A percentile compares a stretch with the other conserved stretches of the same genome.
These are phyloP conservation scores for Drosophila saltans DNA, from an alignment of 1,140 invertebrate genomes.

Conservation along the genomic window DNA sequence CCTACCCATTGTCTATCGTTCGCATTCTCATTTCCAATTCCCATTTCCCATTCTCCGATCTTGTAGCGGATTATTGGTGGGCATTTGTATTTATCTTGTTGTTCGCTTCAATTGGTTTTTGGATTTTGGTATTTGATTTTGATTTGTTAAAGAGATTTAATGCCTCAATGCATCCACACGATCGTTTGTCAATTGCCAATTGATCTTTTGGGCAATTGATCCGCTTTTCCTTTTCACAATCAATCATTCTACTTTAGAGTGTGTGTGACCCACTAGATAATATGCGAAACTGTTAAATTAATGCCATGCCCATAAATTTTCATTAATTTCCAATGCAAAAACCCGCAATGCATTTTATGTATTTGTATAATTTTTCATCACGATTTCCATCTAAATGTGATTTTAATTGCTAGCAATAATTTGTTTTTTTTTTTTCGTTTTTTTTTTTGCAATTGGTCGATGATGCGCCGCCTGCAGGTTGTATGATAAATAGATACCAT, in stretches of 20 bases:
- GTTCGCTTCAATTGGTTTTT: slow-evolving; percentile 55
- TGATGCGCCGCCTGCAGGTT: slow-evolving; percentile 33
- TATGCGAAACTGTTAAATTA: slow-evolving; percentile 31
- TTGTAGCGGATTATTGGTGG: slow-evolving; percentile 30
- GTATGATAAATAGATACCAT: slow-evolving; percentile 33
- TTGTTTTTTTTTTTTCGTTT: too few species aligned
- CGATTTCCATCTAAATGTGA: slow-evolving; percentile 65
- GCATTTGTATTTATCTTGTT: slow-evolving; percentile 60
- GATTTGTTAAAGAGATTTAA: slow-evolving; percentile 65
- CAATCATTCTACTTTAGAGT: too few species aligned
- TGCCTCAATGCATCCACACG: slow-evolving; percentile 52
- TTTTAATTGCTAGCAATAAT: slow-evolving; percentile 68
- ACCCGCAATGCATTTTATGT: not conserved
- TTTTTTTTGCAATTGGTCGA: slow-evolving; percentile 17
- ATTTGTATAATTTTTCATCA: slow-evolving; percentile 39
- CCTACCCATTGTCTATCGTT: slow-evolving; percentile 17
- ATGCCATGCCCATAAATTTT: slow-evolving; percentile 40
- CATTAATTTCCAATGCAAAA: slow-evolving; percentile 48
- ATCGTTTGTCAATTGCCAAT: slow-evolving; percentile 75
- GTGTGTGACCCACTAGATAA: slow-evolving; percentile 45
- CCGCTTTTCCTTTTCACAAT: slow-evolving; percentile 62
- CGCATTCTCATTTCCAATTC: not conserved
- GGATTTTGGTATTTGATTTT: slow-evolving; percentile 40
- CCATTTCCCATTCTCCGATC: not conserved
- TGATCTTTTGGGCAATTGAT: slow-evolving; percentile 80